Percentiles rank a stretch among this genome's conserved stretches.
These are phyloP conservation scores for Calidris pugnax DNA, from an alignment of 2,113 vertebrate species.

Conservation along the genomic window DNA sequence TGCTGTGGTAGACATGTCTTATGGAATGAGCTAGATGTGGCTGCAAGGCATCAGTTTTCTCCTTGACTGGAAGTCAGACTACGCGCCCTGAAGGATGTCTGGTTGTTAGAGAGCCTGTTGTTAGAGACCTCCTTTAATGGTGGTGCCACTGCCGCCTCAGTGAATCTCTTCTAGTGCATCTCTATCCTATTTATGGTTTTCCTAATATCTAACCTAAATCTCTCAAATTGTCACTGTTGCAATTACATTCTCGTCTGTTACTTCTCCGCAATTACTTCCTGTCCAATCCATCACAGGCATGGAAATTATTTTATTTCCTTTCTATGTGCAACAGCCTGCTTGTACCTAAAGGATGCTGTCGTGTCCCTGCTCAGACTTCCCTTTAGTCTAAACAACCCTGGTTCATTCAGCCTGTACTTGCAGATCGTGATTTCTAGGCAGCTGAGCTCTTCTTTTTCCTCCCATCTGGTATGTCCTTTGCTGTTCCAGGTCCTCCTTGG, in stretches of 20 bases:
- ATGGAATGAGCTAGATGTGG: background rate
- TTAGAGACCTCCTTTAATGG: background rate
- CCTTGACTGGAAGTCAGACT: background rate
- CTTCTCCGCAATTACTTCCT: background rate
- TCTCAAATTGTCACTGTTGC: background rate
- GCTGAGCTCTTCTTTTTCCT: background rate
- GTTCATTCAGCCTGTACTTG: background rate
- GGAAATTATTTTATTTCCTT: background rate
- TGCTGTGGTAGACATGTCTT: background rate
- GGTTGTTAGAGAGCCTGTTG: background rate
- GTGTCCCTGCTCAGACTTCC: background rate
- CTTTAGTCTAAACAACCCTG: background rate
- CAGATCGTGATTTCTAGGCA: background rate
- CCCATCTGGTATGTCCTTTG: background rate
- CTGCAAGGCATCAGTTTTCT: background rate
- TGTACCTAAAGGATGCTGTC: background rate
- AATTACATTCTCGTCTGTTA: background rate
- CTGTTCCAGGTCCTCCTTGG: background rate
- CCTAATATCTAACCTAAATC: slow-evolving; percentile 16
- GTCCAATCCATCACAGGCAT: background rate
- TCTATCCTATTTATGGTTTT: background rate
- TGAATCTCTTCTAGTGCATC: background rate
- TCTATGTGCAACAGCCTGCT: background rate
- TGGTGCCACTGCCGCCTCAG: background rate
- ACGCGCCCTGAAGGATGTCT: background rate